A percentile compares a stretch with the other conserved stretches of the same genome.
Conservation (phyloP, 2,888 invertebrate species). For the Drosophila ochracea region DNA sequence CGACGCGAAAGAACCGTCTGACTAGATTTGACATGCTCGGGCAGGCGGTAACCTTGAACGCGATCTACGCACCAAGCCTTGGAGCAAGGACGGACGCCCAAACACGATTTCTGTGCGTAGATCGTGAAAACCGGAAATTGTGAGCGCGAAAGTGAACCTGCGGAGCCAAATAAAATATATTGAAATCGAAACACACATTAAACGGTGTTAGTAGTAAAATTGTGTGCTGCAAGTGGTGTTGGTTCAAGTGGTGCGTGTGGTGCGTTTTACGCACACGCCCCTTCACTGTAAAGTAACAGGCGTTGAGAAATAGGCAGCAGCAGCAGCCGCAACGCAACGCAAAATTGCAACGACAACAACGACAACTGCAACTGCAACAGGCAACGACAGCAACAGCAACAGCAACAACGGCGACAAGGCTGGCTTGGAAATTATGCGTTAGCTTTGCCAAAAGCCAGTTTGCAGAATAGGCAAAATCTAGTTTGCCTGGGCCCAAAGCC, state of each 20-base stretch:
- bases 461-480: conserved; percentile 78
- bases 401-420: conserved; percentile 50
- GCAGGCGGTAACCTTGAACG: conserved; percentile 94
- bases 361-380: conserved; percentile 24
- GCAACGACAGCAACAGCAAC: conserved; percentile 17
- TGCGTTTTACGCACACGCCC: conserved; percentile 77
- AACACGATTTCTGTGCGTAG: conserved; percentile 97
- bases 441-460: conserved; percentile 75
- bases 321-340: conserved; percentile 37
- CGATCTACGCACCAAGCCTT: conserved; percentile 97
- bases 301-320: conserved; percentile 72
- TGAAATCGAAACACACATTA: conserved; percentile 34
- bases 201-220: conserved; percentile 42
- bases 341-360: conserved; percentile 24
- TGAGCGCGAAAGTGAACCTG: conserved; percentile 95
- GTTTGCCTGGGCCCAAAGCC: conserved; percentile 69
- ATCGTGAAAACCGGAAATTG: conserved; percentile 98
- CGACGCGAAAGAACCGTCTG: conserved; percentile 92
- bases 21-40: conserved; percentile 91
- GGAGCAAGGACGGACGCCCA: conserved; percentile 95
- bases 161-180: conserved; percentile 27
- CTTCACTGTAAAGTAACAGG: conserved; percentile 79
- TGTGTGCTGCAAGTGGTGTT: conserved; percentile 16
- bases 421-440: conserved; percentile 77
- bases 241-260: conserved; percentile 35